Evolutionary conservation across 2,888 invertebrate genomes (phyloP).

Genomic region (Scaptodrosophila latifasciaeformis): DNA sequence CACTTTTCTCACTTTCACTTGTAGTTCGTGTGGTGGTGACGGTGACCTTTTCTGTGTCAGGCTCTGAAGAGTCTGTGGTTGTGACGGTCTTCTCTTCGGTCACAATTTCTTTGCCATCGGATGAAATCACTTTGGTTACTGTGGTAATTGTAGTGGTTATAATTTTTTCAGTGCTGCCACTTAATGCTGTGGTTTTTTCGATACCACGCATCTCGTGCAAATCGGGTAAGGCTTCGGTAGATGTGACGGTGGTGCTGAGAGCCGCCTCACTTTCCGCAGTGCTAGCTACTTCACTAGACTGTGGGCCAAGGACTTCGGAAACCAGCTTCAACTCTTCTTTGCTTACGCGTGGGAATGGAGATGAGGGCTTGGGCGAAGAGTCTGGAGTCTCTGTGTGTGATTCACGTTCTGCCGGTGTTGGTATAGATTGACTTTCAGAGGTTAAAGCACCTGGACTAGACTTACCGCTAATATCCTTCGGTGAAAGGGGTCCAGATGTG

Average conservation of each 20-base stretch:
- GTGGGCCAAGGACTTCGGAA: constrained; percentile 31
- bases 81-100: constrained; percentile 74
- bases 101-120: constrained; percentile 73
- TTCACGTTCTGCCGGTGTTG: constrained; percentile 79
- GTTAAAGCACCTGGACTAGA: constrained; percentile 76
- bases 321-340: constrained; percentile 71
- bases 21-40: constrained; percentile 77
- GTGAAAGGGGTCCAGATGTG: constrained; percentile 74
- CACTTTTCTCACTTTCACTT: constrained; percentile 75
- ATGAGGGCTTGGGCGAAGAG: constrained; percentile 74
- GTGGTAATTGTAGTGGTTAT: constrained; percentile 74
- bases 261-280: constrained; percentile 32
- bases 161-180: constrained; percentile 72
- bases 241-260: background rate
- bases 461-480: constrained; percentile 74
- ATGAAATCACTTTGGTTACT: constrained; percentile 73
- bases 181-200: constrained; percentile 66
- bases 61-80: constrained; percentile 74
- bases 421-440: constrained; percentile 78
- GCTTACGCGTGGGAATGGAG: constrained; percentile 72
- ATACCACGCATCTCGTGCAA: constrained; percentile 68
- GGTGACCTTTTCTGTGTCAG: constrained; percentile 75
- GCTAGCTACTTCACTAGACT: constrained; percentile 54
- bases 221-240: constrained; percentile 71
- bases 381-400: constrained; percentile 76